phyloP scores from a whole-genome alignment of 2,888 invertebrate genomes.

The Cenopis cana region DNA sequence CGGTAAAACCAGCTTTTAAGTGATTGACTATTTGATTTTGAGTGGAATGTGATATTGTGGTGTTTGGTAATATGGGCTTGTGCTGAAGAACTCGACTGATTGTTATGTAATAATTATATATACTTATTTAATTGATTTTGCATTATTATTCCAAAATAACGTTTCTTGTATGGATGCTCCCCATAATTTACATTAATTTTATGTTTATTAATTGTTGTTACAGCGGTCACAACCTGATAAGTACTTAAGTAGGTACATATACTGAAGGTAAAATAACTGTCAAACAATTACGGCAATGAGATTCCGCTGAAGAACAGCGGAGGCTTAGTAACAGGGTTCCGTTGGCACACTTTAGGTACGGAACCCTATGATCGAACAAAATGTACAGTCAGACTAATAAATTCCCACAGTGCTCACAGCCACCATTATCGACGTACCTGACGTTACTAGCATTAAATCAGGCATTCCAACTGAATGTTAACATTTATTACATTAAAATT shows the following conservation, averaged over 20 bases:
- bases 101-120: conserved; percentile 18
- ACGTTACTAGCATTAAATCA: conserved; percentile 5
- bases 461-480: conserved; percentile 4
- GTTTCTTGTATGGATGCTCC: too few species aligned
- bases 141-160: not conserved
- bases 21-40: conserved; percentile 21
- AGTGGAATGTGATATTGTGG: conserved; percentile 26
- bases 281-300: too few species aligned
- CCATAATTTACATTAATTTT: too few species aligned
- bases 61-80: conserved; percentile 20
- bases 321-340: too few species aligned
- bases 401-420: not conserved
- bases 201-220: too few species aligned
- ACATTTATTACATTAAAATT: conserved; percentile 10
- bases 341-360: too few species aligned
- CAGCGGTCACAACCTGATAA: too few species aligned
- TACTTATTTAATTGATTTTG: not conserved
- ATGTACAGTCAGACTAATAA: not conserved
- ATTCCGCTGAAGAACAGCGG: too few species aligned
- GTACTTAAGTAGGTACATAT: too few species aligned
- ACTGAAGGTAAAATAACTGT: too few species aligned
- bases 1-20: conserved; percentile 90
- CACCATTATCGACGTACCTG: not conserved
- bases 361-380: too few species aligned
- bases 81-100: conserved; percentile 24